A percentile compares a stretch with the other conserved stretches of the same genome.
phyloP scores from a whole-genome alignment of 2,888 invertebrate species.

The Phaedon cochleariae region DNA sequence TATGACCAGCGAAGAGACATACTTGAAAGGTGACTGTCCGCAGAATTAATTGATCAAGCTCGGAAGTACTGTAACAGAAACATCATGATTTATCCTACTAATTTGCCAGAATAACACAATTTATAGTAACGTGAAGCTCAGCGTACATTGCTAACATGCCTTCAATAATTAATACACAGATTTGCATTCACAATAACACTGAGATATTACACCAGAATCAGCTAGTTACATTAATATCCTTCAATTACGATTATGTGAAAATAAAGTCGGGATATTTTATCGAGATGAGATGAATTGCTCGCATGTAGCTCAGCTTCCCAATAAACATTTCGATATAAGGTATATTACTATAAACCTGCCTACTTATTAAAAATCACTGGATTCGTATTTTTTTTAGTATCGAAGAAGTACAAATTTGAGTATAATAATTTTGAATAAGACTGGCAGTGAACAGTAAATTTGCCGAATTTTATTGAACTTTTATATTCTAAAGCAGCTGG shows the following conservation, averaged over 20 bases:
- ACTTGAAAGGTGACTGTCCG: constrained; percentile 14
- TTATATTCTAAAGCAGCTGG: too few relatives aligned
- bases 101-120: constrained; percentile 37
- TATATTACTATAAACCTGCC: too few relatives aligned
- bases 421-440: too few relatives aligned
- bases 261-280: background rate
- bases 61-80: constrained; percentile 12
- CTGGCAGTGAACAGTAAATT: too few relatives aligned
- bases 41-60: constrained; percentile 29
- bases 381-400: too few relatives aligned
- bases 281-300: constrained; percentile 8
- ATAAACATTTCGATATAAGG: background rate
- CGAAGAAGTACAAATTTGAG: too few relatives aligned
- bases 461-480: too few relatives aligned
- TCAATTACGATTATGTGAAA: background rate
- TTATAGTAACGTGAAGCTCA: constrained; percentile 30
- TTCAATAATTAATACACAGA: constrained; percentile 31
- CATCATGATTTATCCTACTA: constrained; percentile 35
- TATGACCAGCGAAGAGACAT: too few relatives aligned
- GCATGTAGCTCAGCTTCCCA: background rate
- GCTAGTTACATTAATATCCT: constrained; percentile 15
- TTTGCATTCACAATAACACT: constrained; percentile 31
- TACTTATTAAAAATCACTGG: too few relatives aligned
- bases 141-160: constrained; percentile 30
- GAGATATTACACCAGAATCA: constrained; percentile 8